phyloP scores from a whole-genome alignment of 2,113 vertebrate species.

The Sprattus sprattus region DNA sequence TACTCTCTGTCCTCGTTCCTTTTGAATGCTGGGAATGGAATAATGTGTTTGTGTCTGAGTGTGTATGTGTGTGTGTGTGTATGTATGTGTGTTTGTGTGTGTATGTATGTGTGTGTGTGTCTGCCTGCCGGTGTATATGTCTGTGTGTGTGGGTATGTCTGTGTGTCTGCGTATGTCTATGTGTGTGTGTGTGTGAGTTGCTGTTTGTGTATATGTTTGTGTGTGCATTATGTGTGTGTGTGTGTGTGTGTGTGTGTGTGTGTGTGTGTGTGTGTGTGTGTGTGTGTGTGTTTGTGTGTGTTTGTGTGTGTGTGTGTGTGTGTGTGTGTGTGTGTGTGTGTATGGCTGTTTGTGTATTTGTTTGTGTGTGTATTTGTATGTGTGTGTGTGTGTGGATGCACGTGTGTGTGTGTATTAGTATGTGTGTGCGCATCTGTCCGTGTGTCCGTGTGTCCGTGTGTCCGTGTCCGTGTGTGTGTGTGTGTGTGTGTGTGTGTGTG shows the following conservation, averaged over 20 bases:
- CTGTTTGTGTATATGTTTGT: background rate
- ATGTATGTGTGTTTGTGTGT: background rate
- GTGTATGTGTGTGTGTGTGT: background rate
- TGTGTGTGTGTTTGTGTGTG: too few species aligned
- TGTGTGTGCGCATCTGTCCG: background rate
- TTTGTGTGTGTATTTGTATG: background rate
- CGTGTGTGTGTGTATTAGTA: background rate
- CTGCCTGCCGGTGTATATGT: too few species aligned
- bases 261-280: too few species aligned
- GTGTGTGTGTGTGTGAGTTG: background rate
- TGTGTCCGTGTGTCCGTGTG: background rate
- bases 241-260: background rate
- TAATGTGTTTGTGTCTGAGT: conserved; percentile 3
- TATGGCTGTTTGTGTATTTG: background rate
- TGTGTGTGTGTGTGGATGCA: background rate
- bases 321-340: conserved; percentile 11
- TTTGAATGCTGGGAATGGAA: background rate
- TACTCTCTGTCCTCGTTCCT: conserved; percentile 25
- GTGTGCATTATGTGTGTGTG: background rate
- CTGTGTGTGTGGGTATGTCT: too few species aligned
- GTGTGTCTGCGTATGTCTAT: background rate
- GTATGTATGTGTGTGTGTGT: background rate
- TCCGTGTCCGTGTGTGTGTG: background rate
- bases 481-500: background rate
- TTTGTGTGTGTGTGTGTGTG: background rate